Conservation (phyloP, 2,888 invertebrate species). For the Liposcelis brunnea region DNA sequence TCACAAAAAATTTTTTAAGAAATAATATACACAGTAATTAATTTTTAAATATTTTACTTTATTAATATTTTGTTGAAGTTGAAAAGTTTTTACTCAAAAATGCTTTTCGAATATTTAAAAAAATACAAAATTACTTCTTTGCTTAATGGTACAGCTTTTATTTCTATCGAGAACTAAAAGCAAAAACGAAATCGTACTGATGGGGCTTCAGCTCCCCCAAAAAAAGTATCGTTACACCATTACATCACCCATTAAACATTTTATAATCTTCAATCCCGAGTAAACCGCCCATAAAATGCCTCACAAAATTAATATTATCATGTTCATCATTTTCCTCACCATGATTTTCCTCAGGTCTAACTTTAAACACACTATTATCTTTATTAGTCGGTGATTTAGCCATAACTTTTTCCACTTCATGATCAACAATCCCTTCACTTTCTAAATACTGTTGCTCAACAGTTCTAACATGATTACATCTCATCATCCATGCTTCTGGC, state of each 20-base stretch:
- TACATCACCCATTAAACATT: neutral
- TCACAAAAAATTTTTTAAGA: too few relatives aligned
- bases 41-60: too few relatives aligned
- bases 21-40: too few relatives aligned
- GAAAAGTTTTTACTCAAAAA: too few relatives aligned
- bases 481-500: neutral
- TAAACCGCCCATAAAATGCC: conserved; percentile 4
- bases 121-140: too few relatives aligned
- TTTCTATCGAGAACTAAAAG: too few relatives aligned
- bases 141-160: too few relatives aligned
- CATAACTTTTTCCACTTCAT: conserved; percentile 1
- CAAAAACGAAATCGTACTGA: too few relatives aligned
- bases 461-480: neutral
- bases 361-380: neutral
- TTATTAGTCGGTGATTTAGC: neutral
- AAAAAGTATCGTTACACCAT: too few relatives aligned
- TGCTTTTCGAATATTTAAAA: too few relatives aligned
- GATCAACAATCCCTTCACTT: conserved; percentile 7
- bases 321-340: neutral
- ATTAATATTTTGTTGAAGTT: too few relatives aligned
- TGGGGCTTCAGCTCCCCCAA: too few relatives aligned
- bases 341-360: neutral
- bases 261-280: conserved; percentile 3
- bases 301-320: conserved; percentile 6
- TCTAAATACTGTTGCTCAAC: conserved; percentile 4